These are phyloP conservation scores for Acrocera orbiculus DNA, from an alignment of 2,888 invertebrate genomes.

Conservation along the genomic window DNA sequence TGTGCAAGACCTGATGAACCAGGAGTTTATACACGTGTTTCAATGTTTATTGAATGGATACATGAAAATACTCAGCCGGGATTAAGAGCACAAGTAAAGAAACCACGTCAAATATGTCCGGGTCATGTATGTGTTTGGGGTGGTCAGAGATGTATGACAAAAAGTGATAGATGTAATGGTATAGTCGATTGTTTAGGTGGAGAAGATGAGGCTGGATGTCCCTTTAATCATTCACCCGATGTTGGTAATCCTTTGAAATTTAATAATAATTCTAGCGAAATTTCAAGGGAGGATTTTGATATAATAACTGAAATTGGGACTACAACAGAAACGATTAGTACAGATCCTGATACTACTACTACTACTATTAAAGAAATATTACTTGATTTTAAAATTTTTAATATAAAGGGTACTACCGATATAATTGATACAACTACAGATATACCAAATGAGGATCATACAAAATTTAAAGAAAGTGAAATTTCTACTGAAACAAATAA, in stretches of 20 bases:
- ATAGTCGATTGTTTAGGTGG: slow-evolving; percentile 58
- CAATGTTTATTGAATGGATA: slow-evolving; percentile 60
- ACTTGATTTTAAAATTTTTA: too few species aligned
- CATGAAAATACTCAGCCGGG: slow-evolving; percentile 34
- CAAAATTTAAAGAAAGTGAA: too few species aligned
- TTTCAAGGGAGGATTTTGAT: too few species aligned
- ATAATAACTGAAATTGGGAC: too few species aligned
- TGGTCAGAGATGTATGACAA: slow-evolving; percentile 47
- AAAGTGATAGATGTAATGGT: slow-evolving; percentile 48
- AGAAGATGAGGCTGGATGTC: slow-evolving; percentile 63
- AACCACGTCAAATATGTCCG: slow-evolving; percentile 48
- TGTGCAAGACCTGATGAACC: slow-evolving; percentile 64
- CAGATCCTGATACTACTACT: too few species aligned
- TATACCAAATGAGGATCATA: too few species aligned
- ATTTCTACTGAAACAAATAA: too few species aligned
- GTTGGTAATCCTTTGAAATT: slow-evolving; percentile 17
- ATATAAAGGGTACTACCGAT: too few species aligned
- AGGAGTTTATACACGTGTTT: slow-evolving; percentile 66
- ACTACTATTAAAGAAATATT: too few species aligned
- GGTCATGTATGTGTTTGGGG: slow-evolving; percentile 53
- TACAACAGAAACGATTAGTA: too few species aligned
- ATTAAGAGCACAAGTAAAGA: slow-evolving; percentile 22
- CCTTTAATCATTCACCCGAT: slow-evolving; percentile 24
- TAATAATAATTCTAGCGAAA: slow-evolving; percentile 1
- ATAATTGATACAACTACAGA: too few species aligned